phyloP scores from a whole-genome alignment of 2,113 vertebrate genomes.

The Piprites chloris region DNA sequence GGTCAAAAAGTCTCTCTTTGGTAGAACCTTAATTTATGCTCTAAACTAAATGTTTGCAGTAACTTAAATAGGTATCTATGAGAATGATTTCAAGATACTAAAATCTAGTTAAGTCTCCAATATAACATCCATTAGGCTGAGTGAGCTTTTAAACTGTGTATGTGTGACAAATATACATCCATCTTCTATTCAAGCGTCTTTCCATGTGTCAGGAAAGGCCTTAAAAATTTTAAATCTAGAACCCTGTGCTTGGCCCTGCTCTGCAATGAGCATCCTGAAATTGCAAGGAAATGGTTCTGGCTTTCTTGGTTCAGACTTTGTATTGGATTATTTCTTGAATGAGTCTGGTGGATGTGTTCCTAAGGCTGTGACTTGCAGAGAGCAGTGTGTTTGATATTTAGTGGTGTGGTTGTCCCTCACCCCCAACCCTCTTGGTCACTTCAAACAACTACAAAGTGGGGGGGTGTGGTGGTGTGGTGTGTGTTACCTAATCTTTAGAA shows the following conservation, averaged over 20 bases:
- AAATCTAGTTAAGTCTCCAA: neutral
- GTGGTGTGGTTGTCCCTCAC: accelerated
- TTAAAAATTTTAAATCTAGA: neutral
- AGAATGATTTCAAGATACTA: neutral
- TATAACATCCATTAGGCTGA: neutral
- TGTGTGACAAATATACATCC: neutral
- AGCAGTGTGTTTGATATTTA: neutral
- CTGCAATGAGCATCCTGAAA: neutral
- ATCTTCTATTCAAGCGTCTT: neutral
- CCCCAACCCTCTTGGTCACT: neutral
- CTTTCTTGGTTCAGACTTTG: neutral
- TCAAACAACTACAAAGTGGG: neutral
- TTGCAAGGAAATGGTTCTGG: neutral
- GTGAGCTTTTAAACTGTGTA: neutral
- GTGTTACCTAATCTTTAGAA: neutral
- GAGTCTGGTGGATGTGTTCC: neutral
- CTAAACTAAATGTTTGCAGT: neutral
- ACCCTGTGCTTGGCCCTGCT: neutral
- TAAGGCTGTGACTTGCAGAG: neutral
- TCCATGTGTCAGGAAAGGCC: neutral
- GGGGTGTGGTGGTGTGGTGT: too few relatives aligned
- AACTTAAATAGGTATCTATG: neutral
- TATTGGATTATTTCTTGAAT: neutral
- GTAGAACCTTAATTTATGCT: neutral
- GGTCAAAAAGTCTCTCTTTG: neutral